These are phyloP conservation scores for Zaprionus nigranus DNA, from an alignment of 1,140 invertebrate genomes.

Conservation along the genomic window DNA sequence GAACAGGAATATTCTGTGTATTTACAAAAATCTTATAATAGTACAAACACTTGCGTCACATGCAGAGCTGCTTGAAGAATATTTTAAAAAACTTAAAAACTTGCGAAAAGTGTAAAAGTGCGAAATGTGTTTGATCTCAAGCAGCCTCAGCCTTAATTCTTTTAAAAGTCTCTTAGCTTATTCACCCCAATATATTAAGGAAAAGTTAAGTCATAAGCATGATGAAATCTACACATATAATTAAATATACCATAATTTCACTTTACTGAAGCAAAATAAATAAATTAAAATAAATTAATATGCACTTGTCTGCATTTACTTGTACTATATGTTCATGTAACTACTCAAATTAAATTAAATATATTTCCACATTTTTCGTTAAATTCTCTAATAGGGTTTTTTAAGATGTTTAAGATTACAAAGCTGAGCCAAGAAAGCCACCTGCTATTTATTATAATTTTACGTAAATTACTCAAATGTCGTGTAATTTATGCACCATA, in stretches of 20 bases:
- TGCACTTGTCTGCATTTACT: neutral
- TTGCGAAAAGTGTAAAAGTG: neutral
- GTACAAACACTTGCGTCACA: neutral
- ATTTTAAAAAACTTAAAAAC: neutral
- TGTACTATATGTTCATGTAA: neutral
- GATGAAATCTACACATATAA: too few relatives aligned
- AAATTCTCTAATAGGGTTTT: neutral
- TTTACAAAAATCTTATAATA: constrained; percentile 6
- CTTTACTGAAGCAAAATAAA: neutral
- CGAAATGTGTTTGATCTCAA: neutral
- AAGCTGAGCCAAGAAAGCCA: constrained; percentile 21
- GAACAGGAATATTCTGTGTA: neutral
- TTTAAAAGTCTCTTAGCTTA: neutral
- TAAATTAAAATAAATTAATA: neutral
- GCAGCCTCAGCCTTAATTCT: neutral
- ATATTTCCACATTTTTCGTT: constrained; percentile 8
- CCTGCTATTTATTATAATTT: constrained; percentile 38
- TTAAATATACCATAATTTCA: too few relatives aligned
- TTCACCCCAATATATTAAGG: too few relatives aligned
- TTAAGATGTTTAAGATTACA: constrained; percentile 4
- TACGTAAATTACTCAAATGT: constrained; percentile 45
- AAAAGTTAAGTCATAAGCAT: neutral
- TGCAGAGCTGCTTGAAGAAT: neutral
- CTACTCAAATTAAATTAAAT: constrained; percentile 10
- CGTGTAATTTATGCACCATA: constrained; percentile 37